phyloP scores from a whole-genome alignment of 2,888 invertebrate species.

The Theodoxus fluviatilis region DNA sequence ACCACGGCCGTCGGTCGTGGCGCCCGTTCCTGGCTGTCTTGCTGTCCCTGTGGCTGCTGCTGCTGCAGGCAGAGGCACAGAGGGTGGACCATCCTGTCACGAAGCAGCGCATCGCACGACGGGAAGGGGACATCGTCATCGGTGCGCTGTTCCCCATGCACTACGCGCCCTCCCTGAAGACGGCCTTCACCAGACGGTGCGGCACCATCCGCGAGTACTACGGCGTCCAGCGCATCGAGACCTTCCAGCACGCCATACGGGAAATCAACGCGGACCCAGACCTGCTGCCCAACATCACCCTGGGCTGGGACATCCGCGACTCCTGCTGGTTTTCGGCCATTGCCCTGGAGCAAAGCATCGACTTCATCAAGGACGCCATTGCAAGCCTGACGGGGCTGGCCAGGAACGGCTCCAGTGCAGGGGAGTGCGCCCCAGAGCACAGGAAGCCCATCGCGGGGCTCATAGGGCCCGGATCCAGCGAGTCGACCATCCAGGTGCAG shows the following conservation, averaged over 20 bases:
- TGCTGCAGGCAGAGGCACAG: too few relatives aligned
- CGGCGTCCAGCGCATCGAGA: conserved; percentile 78
- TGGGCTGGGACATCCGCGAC: conserved; percentile 79
- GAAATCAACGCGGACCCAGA: conserved; percentile 71
- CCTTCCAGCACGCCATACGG: conserved; percentile 57
- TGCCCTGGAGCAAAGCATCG: conserved; percentile 79
- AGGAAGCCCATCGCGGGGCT: conserved; percentile 72
- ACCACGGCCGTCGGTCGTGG: too few relatives aligned
- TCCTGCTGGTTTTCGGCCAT: conserved; percentile 84
- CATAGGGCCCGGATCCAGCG: conserved; percentile 78
- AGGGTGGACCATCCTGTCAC: too few relatives aligned
- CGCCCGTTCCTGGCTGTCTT: too few relatives aligned
- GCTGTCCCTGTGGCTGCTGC: not conserved
- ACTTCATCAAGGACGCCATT: conserved; percentile 75
- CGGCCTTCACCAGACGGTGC: conserved; percentile 67
- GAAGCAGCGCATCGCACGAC: conserved; percentile 41
- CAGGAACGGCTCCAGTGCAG: conserved; percentile 1
- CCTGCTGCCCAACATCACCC: conserved; percentile 70
- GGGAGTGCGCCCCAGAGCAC: conserved; percentile 26
- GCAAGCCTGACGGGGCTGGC: conserved; percentile 43
- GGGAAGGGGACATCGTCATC: conserved; percentile 71
- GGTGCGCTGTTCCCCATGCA: conserved; percentile 71
- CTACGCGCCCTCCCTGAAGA: conserved; percentile 66
- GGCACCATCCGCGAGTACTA: conserved; percentile 77
- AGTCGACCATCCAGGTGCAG: conserved; percentile 76